Conservation (phyloP, 2,797 vertebrate species). For the Sebastes hopkinsi region DNA sequence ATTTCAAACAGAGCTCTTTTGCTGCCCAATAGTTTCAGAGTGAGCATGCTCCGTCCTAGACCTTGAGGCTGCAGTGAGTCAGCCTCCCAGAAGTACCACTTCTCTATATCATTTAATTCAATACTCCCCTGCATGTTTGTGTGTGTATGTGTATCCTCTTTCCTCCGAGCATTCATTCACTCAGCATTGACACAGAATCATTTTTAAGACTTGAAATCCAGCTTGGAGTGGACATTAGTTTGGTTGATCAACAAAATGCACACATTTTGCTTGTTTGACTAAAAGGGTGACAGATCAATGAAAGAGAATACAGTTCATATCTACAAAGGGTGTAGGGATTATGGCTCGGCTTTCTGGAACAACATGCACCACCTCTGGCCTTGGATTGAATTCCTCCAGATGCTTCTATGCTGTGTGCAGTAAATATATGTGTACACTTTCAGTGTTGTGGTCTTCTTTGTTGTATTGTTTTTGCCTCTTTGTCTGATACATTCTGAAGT, state of each 20-base stretch:
- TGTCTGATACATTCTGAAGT: neutral
- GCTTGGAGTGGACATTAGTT: neutral
- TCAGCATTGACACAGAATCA: neutral
- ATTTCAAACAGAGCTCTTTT: neutral
- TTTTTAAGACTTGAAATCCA: neutral
- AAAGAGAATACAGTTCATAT: neutral
- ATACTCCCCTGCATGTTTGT: neutral
- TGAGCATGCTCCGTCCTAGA: neutral
- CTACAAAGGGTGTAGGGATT: neutral
- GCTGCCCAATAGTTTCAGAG: neutral
- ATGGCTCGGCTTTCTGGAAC: neutral
- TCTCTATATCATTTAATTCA: neutral
- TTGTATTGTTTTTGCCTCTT: neutral
- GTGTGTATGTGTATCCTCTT: neutral
- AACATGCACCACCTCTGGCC: neutral
- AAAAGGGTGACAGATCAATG: neutral
- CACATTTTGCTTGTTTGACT: neutral
- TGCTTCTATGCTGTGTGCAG: neutral
- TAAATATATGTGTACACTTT: neutral
- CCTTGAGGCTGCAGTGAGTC: slow-evolving; percentile 6
- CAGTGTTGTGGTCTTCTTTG: neutral
- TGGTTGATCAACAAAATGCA: neutral
- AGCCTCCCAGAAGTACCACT: neutral
- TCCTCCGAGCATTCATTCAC: neutral
- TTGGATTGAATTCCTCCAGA: neutral